Percentiles rank a stretch among this genome's conserved stretches.
Evolutionary conservation across 2,888 invertebrate species (phyloP).

Genomic region (Netelia fuscicornis): DNA sequence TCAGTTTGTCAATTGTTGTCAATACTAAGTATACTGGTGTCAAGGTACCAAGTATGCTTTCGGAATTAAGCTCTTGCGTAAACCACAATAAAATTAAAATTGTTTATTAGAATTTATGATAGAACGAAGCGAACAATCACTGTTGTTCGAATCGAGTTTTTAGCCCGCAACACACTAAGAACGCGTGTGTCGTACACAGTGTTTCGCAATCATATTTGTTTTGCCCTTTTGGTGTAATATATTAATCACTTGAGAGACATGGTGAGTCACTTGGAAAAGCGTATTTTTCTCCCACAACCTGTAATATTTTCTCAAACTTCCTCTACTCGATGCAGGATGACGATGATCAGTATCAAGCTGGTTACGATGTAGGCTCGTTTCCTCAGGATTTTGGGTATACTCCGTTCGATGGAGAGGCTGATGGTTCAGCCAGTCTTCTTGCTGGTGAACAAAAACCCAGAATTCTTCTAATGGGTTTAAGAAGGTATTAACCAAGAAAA

Average conservation of each 20-base stretch:
- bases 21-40: constrained; percentile 53
- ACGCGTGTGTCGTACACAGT: constrained; percentile 13
- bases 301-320: neutral
- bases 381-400: constrained; percentile 97
- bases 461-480: constrained; percentile 97
- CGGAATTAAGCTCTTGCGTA: constrained; percentile 53
- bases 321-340: constrained; percentile 80
- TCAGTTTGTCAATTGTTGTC: constrained; percentile 1
- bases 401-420: constrained; percentile 93
- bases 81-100: constrained; percentile 42
- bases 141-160: neutral
- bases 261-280: constrained; percentile 52
- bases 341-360: constrained; percentile 85
- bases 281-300: neutral
- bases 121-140: constrained; percentile 1
- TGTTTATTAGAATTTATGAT: constrained; percentile 7
- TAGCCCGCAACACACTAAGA: too few relatives aligned
- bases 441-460: constrained; percentile 94
- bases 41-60: constrained; percentile 44
- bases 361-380: constrained; percentile 89
- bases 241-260: constrained; percentile 37
- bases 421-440: constrained; percentile 86
- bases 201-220: neutral
- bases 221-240: too few relatives aligned
- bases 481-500: constrained; percentile 87